These are phyloP conservation scores for Triplophysa yarkandensis DNA, from an alignment of 2,797 vertebrate genomes.

Conservation along the genomic window DNA sequence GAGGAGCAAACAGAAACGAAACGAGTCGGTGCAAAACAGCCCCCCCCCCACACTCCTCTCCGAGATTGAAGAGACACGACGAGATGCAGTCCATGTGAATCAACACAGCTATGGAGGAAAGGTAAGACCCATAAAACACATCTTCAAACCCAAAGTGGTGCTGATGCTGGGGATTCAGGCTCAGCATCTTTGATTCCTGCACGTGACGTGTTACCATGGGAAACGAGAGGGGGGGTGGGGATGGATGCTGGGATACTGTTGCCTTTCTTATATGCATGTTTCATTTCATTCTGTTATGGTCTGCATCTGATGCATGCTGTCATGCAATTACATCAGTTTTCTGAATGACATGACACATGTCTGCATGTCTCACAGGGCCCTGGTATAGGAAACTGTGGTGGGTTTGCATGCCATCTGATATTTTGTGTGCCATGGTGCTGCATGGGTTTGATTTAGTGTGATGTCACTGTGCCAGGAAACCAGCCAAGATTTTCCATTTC, in stretches of 20 bases:
- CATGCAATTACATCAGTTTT: background rate
- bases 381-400: background rate
- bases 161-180: background rate
- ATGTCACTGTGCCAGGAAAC: background rate
- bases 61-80: conserved; percentile 39
- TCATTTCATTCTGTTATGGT: background rate
- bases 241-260: conserved; percentile 44
- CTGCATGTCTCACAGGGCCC: conserved; percentile 32
- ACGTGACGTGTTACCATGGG: conserved; percentile 51
- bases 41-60: conserved; percentile 36
- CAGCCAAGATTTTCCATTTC: background rate
- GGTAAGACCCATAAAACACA: conserved; percentile 46
- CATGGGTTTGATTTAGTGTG: conserved; percentile 8
- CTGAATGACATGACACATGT: conserved; percentile 7
- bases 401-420: background rate
- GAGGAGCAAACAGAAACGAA: conserved; percentile 17
- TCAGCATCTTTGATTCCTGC: conserved; percentile 50
- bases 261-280: background rate
- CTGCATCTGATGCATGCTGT: background rate
- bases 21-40: conserved; percentile 45
- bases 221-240: conserved; percentile 40
- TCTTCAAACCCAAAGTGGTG: too few relatives aligned
- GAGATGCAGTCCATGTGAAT: conserved; percentile 22
- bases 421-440: background rate
- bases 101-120: conserved; percentile 53